Evolutionary conservation across 2,797 vertebrate genomes (phyloP), one percentile per base, ranked within the genome.

Genomic region (Vultur gryphus): DNA sequence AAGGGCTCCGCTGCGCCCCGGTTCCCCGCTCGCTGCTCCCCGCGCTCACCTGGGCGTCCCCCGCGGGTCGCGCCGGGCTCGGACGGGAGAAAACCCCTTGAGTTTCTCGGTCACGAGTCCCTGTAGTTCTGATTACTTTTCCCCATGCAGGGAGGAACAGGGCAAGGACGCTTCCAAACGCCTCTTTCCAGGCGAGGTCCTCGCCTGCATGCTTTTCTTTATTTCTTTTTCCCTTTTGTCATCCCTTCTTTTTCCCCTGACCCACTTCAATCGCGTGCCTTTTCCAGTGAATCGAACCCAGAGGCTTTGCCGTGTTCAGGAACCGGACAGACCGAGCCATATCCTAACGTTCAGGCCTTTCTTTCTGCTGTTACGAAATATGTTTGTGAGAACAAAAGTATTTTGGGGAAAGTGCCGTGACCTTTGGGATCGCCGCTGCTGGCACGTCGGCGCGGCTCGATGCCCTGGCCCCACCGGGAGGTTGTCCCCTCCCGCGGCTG

Each of bases 81-180:
- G 66, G 71, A 5, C 33, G 23, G 71, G 19, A 72, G 51, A 9
- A 62, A 89, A 66, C 33, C 76, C 13, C 44, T 31, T 7, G 67
- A 19, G 43, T 69, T 86, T 71, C 70, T 24, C 73, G 23, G 77
- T 88, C 91, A 61, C 89, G 76, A 80, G 84, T 87, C 26, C 78
- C 77, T 7, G 48, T 10, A 7, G 7, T 31, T 55, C 64, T 33
- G 61, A 26, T 75, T 7, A 3, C 67, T 78, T 78, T 81, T 33
- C 48, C 75, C 62, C 33, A 2, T 11, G 65, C 58, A 2, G 62
- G 29, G 66, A 10, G 49, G 55, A 44, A 14, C 20, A 13, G 6
- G 17, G 55, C 70, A 6, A 6, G 37, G 80, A 20, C 12, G 37
- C 90, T 31, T 37, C 79, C 67, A 21, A 13, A 6, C 43, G 21